Base-by-base conservation (phyloP, 2,113 vertebrate species). In the Chascanopsetta lugubris region DNA sequence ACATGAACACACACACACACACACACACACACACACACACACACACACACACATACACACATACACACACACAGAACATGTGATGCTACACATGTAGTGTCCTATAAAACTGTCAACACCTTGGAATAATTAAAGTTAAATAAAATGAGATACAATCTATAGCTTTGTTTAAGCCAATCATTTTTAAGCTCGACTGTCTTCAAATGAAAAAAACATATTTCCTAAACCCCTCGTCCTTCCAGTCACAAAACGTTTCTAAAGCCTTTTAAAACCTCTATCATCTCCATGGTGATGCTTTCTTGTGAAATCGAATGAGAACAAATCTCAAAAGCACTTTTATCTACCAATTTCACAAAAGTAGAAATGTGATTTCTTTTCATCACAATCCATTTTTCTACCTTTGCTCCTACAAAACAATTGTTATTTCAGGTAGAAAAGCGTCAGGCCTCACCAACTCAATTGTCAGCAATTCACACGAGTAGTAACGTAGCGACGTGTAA, bases 61-160 rank as follows among this genome's bases (percentile, higher is more conserved):
- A n/a, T n/a, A n/a, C n/a, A n/a, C n/a, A n/a, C n/a, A n/a, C n/a
- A n/a, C n/a, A n/a, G 30, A 43, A 6, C 56, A 22, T 32, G 13
- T n/a, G 29, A 2, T n/a, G 10, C 29, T 12, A 46, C 34, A 38
- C 13, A 15, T 15, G 34, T 15, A 15, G 34, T 3, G 15, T 63
- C 40, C 15, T 38, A 38, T 22, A 0, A n/a, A n/a, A n/a, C n/a
- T n/a, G n/a, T n/a, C 0, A 8, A 0, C 26, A 38, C 2, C 11
- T 2, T 5, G 2, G 18, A 26, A 48, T 27, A 12, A 62, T 12
- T 10, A 2, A 22, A 18, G 18, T 27, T 32, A 18, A 60, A 36
- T 4, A 5, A 32, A 20, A 55, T 4, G 21, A n/a, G 48, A 36
- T 13, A 12, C 30, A 53, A 11, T 22, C 18, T 20, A n/a, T n/a